Conservation (phyloP, 2,113 vertebrate species). For the Gallinago media region DNA sequence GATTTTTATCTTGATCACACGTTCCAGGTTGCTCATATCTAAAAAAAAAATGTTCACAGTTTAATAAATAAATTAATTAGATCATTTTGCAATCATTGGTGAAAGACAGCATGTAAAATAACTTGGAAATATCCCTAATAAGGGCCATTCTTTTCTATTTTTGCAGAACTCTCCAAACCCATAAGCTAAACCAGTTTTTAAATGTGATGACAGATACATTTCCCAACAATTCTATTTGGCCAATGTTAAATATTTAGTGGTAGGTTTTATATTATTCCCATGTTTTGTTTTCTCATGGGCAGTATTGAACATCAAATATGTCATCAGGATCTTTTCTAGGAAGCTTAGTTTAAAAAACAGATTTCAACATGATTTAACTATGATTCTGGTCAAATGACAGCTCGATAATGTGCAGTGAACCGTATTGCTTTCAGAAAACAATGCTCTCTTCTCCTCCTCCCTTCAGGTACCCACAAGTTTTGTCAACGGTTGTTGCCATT, state of each 20-base stretch:
- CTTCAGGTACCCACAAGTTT: neutral
- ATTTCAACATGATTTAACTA: neutral
- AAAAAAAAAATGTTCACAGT: neutral
- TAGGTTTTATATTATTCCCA: slow-evolving; percentile 30
- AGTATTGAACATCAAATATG: neutral
- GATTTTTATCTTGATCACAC: neutral
- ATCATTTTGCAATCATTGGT: neutral
- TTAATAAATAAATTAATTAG: slow-evolving; percentile 16
- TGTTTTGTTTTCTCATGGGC: slow-evolving; percentile 35
- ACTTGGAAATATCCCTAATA: neutral
- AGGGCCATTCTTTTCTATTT: neutral
- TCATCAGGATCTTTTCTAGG: neutral
- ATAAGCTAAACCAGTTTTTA: slow-evolving; percentile 30
- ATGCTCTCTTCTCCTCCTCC: neutral
- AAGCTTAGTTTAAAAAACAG: slow-evolving; percentile 8
- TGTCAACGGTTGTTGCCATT: neutral
- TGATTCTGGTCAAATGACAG: neutral
- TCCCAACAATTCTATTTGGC: neutral
- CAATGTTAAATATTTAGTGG: neutral
- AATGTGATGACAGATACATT: slow-evolving; percentile 44
- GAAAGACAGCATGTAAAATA: neutral
- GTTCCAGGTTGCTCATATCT: neutral
- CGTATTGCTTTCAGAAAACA: neutral
- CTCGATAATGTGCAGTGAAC: neutral
- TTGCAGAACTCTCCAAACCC: slow-evolving; percentile 1